A percentile compares a stretch with the other conserved stretches of the same genome.
Conservation (phyloP, 2,888 invertebrate species). For the Lasius fuliginosus region DNA sequence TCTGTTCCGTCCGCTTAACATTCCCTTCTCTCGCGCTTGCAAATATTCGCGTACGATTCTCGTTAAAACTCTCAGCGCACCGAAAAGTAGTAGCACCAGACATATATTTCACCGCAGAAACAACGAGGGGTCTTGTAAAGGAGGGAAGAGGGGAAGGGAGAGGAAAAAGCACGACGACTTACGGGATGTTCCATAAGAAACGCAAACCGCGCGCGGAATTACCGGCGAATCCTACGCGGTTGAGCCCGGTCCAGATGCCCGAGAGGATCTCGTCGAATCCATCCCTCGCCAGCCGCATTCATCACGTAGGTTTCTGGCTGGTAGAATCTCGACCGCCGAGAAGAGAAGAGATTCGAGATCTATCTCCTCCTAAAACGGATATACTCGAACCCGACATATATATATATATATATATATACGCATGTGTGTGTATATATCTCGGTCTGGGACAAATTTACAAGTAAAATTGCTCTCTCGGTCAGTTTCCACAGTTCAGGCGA, state of each 20-base stretch:
- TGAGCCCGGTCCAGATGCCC: conserved; percentile 45
- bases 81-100: neutral
- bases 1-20: neutral
- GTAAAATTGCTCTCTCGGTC: conserved; percentile 76
- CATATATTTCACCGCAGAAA: neutral
- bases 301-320: conserved; percentile 61
- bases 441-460: conserved; percentile 73
- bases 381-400: conserved; percentile 38
- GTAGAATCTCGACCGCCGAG: conserved; percentile 55
- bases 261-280: conserved; percentile 39
- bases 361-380: conserved; percentile 47
- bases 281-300: conserved; percentile 36
- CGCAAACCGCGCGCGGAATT: neutral
- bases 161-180: neutral
- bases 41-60: neutral
- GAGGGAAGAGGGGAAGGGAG: too few species aligned
- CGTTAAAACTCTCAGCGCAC: neutral
- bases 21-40: neutral
- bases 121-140: conserved; percentile 21
- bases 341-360: conserved; percentile 48
- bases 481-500: conserved; percentile 60
- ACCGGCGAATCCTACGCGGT: conserved; percentile 34
- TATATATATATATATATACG: neutral
- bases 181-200: conserved; percentile 19
- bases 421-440: conserved; percentile 32